Base-by-base conservation (phyloP, 2,113 vertebrate genomes). In the Thymallus thymallus region DNA sequence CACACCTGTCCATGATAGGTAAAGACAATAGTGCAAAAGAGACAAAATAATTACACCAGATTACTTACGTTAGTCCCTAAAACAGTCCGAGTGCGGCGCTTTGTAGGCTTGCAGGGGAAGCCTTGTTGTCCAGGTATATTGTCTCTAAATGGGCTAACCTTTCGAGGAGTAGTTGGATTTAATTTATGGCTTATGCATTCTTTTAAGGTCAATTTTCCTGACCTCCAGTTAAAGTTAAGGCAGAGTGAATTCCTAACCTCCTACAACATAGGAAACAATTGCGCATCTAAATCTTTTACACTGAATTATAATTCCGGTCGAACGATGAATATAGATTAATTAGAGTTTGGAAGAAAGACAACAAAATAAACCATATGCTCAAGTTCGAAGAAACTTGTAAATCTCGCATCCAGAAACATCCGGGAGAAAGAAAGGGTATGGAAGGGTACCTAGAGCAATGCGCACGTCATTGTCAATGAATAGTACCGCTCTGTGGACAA, bases 121-220 rank as follows among this genome's bases (percentile, higher is more conserved):
- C 92, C 77, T 90, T 93, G 92, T 94, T 91, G 35, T 46, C 32
- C 93, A 93, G 92, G 93, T 91, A 85, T 94, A 95, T 96, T 95
- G 93, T 92, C 93, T 95, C 88, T 92, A 94, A 94, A 95, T 93
- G 91, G 93, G 94, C 92, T 93, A 91, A 92, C 88, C 89, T 82
- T 89, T 91, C 90, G 89, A 85, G 94, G 92, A 92, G 93, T 94
- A 92, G 94, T 95, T 95, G 84, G 90, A 93, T 95, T 94, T 94
- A 96, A 98, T 98, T 96, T 97, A 98, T 95, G 94, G 92, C 94
- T 95, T 94, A 91, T 93, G 94, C 96, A 96, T 99, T 98, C 95
- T 96, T 97, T 90, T 92, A 91, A 94, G 95, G 96, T 96, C 95
- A 95, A 91, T 95, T 95, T 95, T 92, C 94, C 91, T 96, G 95